These are phyloP conservation scores for Sympetrum striolatum DNA, from an alignment of 2,888 invertebrate species.

Conservation along the genomic window DNA sequence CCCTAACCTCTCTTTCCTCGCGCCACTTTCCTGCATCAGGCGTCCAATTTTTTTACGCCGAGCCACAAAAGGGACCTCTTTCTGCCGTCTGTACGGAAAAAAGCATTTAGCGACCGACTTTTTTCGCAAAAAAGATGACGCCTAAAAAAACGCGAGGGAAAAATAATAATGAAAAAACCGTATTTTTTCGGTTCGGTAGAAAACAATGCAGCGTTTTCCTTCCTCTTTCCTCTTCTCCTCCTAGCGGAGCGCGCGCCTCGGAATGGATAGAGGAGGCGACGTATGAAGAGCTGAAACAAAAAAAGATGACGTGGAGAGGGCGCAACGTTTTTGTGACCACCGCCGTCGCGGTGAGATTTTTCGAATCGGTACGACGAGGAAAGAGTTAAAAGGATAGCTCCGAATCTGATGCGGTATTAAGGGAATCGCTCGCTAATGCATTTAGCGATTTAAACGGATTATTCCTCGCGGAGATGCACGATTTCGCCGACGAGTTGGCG, in stretches of 20 bases:
- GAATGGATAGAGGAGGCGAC: constrained; percentile 15
- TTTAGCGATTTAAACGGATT: not conserved
- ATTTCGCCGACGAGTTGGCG: not conserved
- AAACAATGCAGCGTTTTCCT: constrained; percentile 3
- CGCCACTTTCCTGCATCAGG: not conserved
- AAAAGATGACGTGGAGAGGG: not conserved
- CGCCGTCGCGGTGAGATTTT: not conserved
- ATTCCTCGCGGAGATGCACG: not conserved
- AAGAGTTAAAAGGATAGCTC: not conserved
- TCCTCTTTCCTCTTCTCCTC: not conserved
- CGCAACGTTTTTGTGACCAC: not conserved
- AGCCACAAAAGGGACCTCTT: not conserved
- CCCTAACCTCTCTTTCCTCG: not conserved
- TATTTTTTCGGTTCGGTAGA: not conserved
- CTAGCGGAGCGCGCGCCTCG: not conserved
- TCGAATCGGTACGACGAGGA: not conserved
- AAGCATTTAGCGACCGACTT: constrained; percentile 28
- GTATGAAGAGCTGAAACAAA: not conserved
- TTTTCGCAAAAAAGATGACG: not conserved
- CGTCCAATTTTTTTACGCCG: not conserved
- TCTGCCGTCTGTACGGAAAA: not conserved
- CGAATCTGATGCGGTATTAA: not conserved
- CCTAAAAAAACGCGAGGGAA: not conserved
- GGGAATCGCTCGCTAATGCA: not conserved
- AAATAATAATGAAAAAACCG: not conserved